Evolutionary conservation across 2,113 vertebrate genomes (phyloP).

Genomic region (Martes martes): DNA sequence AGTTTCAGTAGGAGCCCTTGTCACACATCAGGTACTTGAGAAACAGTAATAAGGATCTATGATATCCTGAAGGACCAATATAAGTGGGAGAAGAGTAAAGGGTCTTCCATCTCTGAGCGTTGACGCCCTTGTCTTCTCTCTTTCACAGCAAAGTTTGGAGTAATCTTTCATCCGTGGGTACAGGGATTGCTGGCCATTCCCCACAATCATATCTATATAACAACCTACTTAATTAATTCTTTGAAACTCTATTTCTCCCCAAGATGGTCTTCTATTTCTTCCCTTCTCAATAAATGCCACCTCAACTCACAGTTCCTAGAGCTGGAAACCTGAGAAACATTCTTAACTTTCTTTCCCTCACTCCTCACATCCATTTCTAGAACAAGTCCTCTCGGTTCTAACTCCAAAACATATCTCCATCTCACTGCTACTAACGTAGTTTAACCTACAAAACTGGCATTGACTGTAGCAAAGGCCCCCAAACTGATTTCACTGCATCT

Average conservation of each 20-base stretch:
- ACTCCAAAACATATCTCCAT: neutral
- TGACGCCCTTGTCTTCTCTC: too few relatives aligned
- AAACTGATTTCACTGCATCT: neutral
- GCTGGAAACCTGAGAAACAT: neutral
- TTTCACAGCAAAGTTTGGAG: too few relatives aligned
- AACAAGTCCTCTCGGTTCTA: neutral
- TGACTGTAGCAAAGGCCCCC: neutral
- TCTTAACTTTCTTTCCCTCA: neutral
- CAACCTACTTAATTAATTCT: neutral
- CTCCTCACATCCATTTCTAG: neutral
- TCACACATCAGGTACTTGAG: too few relatives aligned
- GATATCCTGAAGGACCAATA: too few relatives aligned
- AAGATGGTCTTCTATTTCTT: neutral
- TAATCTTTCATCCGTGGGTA: too few relatives aligned
- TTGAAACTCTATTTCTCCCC: neutral
- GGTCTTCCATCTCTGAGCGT: too few relatives aligned
- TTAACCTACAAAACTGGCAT: neutral
- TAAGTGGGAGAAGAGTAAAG: too few relatives aligned
- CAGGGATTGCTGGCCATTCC: too few relatives aligned
- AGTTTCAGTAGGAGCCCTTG: too few relatives aligned
- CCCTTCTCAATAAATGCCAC: neutral
- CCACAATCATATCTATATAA: neutral
- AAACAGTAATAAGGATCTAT: too few relatives aligned
- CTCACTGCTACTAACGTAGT: neutral
- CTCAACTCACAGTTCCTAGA: neutral